These are phyloP conservation scores for Lytechinus pictus DNA, from an alignment of 35 echinoderm and acorn worm species.

Conservation along the genomic window DNA sequence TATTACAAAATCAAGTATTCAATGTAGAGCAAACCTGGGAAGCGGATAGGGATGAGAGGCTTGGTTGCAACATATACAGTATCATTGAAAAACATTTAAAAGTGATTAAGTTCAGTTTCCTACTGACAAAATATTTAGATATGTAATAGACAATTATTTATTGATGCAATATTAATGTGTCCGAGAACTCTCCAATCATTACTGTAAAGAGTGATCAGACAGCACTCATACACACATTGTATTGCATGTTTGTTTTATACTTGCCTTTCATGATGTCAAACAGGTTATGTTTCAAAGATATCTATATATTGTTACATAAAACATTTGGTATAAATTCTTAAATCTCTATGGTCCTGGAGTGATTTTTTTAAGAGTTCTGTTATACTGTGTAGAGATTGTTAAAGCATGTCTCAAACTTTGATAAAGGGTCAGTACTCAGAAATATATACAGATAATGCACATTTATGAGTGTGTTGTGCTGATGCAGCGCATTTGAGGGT, in stretches of 20 bases:
- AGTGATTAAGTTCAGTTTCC: too few species aligned
- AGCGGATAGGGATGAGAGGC: too few species aligned
- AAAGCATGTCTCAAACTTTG: not conserved
- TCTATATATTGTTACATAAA: not conserved
- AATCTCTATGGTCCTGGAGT: not conserved
- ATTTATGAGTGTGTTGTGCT: too few species aligned
- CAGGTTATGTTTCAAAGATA: not conserved
- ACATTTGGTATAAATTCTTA: not conserved
- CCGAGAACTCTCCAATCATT: not conserved
- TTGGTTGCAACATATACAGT: too few species aligned
- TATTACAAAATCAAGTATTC: too few species aligned
- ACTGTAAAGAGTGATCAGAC: not conserved
- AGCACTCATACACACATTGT: not conserved
- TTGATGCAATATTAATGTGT: not conserved
- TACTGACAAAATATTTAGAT: too few species aligned
- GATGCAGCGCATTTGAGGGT: too few species aligned
- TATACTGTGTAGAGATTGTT: not conserved
- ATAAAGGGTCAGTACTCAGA: too few species aligned
- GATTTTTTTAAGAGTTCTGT: not conserved
- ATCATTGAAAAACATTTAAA: too few species aligned
- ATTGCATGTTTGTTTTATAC: not conserved
- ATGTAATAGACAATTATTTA: too few species aligned
- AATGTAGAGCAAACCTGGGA: too few species aligned
- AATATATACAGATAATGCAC: too few species aligned
- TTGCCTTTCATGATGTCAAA: not conserved